Conservation (phyloP, 2,888 invertebrate genomes). For the Blastobasis adustella region DNA sequence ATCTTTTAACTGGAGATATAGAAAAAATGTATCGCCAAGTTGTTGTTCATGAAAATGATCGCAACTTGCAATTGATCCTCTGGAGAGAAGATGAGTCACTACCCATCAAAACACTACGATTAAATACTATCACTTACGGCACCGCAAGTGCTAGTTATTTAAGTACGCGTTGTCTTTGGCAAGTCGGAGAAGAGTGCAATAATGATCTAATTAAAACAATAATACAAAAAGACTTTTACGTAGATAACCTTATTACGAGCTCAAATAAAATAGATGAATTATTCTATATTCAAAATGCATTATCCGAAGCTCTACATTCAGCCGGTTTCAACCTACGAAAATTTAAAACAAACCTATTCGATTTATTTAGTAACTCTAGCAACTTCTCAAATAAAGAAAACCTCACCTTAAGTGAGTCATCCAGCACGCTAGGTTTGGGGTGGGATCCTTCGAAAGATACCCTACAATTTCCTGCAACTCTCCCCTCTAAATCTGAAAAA, state of each 20-base stretch:
- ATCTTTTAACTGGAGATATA: neutral
- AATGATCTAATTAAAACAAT: neutral
- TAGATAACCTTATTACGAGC: neutral
- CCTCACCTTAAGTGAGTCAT: conserved; percentile 14
- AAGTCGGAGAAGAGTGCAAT: neutral
- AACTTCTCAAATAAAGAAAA: conserved; percentile 5
- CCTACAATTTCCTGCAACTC: conserved; percentile 13
- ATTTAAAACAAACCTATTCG: conserved; percentile 11
- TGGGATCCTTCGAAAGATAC: conserved; percentile 13
- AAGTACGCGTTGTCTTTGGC: neutral
- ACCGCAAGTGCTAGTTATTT: neutral
- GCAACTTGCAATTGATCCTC: neutral
- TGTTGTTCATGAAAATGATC: neutral
- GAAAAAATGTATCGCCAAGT: neutral
- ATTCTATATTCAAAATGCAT: neutral
- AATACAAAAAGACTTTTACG: neutral
- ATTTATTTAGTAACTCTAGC: conserved; percentile 5
- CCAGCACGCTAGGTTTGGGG: conserved; percentile 15
- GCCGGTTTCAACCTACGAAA: conserved; percentile 14
- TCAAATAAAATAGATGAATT: neutral
- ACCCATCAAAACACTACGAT: neutral
- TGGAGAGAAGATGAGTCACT: neutral
- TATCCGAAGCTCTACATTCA: neutral
- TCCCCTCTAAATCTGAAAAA: neutral
- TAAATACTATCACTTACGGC: neutral